Conservation (phyloP, 2,113 vertebrate genomes). For the Callopanchax toddi region DNA sequence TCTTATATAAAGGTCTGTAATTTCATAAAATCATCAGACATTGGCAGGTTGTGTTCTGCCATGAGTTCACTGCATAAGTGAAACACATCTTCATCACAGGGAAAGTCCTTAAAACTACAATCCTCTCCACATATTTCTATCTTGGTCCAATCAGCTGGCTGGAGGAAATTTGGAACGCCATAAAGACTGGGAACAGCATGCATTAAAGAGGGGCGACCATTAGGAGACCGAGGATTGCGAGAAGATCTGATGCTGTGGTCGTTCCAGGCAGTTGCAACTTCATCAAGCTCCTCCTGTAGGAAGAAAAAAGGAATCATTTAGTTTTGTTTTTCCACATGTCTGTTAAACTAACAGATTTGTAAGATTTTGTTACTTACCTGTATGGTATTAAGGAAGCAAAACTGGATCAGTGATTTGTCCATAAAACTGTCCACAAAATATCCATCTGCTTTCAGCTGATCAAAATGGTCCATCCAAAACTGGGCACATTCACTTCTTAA, state of each 20-base stretch:
- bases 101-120: not conserved
- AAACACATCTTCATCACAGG: not conserved
- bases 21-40: slow-evolving; percentile 1
- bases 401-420: too few species aligned
- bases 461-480: not conserved
- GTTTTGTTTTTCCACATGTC: not conserved
- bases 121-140: not conserved
- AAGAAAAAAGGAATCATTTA: not conserved
- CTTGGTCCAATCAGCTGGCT: not conserved
- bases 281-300: not conserved
- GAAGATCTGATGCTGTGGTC: slow-evolving; percentile 7
- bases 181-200: slow-evolving; percentile 2
- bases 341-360: not conserved
- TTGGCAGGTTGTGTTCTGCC: not conserved
- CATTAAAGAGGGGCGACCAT: not conserved
- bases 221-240: not conserved
- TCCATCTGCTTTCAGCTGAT: too few species aligned
- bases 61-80: not conserved
- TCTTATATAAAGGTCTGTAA: not conserved
- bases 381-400: too few species aligned
- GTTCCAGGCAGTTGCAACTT: not conserved
- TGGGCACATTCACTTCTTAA: not conserved
- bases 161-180: not conserved
- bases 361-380: too few species aligned
- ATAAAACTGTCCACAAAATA: too few species aligned